Percentiles rank a stretch among this genome's conserved stretches.
phyloP scores from a whole-genome alignment of 2,888 invertebrate species.

The Cabera pusaria region DNA sequence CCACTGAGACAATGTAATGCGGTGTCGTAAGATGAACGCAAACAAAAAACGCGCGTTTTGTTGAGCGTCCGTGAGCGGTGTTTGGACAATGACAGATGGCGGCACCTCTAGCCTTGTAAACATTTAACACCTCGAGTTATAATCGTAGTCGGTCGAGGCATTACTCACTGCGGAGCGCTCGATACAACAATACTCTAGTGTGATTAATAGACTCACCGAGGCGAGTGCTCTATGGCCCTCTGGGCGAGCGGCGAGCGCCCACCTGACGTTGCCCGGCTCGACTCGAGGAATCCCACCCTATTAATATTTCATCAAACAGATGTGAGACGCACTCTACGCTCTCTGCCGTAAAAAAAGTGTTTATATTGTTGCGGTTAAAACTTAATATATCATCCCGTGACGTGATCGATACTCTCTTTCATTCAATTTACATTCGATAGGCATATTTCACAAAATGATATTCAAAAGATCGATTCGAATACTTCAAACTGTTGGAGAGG shows the following conservation, averaged over 20 bases:
- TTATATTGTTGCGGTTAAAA: conserved; percentile 52
- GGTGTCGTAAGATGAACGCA: conserved; percentile 21
- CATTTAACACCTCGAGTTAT: conserved; percentile 61
- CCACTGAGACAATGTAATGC: conserved; percentile 13
- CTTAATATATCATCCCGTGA: conserved; percentile 41
- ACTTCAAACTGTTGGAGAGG: too few relatives aligned
- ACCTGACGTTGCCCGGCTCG: too few relatives aligned
- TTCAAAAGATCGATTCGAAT: too few relatives aligned
- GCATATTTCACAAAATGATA: background rate
- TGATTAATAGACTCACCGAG: conserved; percentile 57
- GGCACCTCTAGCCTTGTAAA: conserved; percentile 57
- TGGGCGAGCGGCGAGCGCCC: conserved; percentile 8
- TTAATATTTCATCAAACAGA: conserved; percentile 74
- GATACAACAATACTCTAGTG: conserved; percentile 46
- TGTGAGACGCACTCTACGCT: conserved; percentile 36
- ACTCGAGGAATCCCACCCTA: conserved; percentile 58
- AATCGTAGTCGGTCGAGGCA: conserved; percentile 32
- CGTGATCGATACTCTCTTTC: conserved; percentile 24
- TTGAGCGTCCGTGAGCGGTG: conserved; percentile 40
- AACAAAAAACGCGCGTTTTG: conserved; percentile 32
- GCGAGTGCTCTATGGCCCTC: conserved; percentile 23
- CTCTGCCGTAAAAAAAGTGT: conserved; percentile 44
- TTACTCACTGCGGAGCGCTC: conserved; percentile 34
- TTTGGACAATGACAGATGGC: conserved; percentile 63
- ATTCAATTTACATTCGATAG: conserved; percentile 3